Evolutionary conservation across 2,888 invertebrate genomes (phyloP), one percentile per base, ranked within the genome.

Genomic region (Limnephilus auricula): DNA sequence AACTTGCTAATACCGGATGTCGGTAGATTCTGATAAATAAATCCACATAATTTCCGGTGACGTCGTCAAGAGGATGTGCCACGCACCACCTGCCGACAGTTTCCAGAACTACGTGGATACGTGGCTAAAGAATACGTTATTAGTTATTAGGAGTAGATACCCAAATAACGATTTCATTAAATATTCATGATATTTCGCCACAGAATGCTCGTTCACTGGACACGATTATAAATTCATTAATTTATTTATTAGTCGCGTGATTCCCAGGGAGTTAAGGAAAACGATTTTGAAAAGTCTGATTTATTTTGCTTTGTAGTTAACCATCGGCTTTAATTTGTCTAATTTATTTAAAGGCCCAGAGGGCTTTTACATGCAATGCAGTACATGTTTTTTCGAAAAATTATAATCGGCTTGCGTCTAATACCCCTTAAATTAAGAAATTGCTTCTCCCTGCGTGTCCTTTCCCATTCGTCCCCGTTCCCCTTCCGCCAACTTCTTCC

Each of bases 1-100:
- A 45, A 85, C 15, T 32, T 78, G 79, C 87, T 79, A 78, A 37
- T 78, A 78, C 87, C 87, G 87, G 87, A 88, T n/a, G 87, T 34
- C 25, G 78, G 87, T 65, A 37, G 34, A 32, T 78, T 5, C 15
- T 79, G 37, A 78, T 78, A 34, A 88, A 88, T 88, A 78, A 88
- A 78, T 88, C 78, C 32, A 9, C 31, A n/a, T 78, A 31, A 78
- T 78, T 88, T 88, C 87, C 87, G 65, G 87, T 34, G 87, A 78
- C 87, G 87, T 88, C 87, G 32, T 78, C 32, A 32, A 15, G 15
- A 88, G 87, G 87, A 79, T 78, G 78, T 85, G 40, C 32, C 37
- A 78, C 40, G n/a, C 25, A 50, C 45, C 50, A 86, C n/a, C 86
- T 45, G 9, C 37, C 83, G 25, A 34, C 37, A 18, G 32, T n/a